phyloP scores from a whole-genome alignment of 2,113 vertebrate genomes.

The Scopus umbretta region DNA sequence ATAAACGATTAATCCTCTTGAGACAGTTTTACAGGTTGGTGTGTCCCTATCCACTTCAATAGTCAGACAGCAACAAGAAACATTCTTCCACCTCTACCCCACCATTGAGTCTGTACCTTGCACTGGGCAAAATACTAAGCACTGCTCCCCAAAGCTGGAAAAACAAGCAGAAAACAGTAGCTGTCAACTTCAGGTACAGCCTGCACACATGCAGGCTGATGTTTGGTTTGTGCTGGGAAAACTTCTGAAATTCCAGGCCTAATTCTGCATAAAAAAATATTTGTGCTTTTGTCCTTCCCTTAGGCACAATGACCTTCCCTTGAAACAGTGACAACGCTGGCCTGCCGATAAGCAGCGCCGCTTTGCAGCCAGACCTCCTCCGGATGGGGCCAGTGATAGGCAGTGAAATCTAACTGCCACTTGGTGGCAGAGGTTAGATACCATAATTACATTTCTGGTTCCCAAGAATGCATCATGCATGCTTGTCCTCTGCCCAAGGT shows the following conservation, averaged over 20 bases:
- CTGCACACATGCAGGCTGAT: background rate
- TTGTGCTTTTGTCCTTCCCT: background rate
- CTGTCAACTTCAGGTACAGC: background rate
- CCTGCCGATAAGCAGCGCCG: background rate
- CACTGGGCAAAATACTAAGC: background rate
- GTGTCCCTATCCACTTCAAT: background rate
- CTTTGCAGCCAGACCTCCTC: background rate
- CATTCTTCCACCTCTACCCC: background rate
- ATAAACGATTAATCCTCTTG: background rate
- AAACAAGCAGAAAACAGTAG: background rate
- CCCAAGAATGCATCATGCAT: background rate
- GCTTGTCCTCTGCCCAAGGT: conserved; percentile 37
- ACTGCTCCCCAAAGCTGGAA: background rate
- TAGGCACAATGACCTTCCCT: background rate
- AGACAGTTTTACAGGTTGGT: background rate
- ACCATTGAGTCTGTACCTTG: background rate
- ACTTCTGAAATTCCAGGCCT: background rate
- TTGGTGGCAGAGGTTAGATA: conserved; percentile 39
- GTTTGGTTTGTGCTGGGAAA: background rate
- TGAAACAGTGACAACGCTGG: background rate
- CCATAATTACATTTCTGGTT: background rate
- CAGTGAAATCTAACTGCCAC: background rate
- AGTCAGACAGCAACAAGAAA: background rate
- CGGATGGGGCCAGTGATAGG: background rate
- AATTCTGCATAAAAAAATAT: background rate